Conservation (phyloP, 2,113 vertebrate genomes). For the Todiramphus chloris region DNA sequence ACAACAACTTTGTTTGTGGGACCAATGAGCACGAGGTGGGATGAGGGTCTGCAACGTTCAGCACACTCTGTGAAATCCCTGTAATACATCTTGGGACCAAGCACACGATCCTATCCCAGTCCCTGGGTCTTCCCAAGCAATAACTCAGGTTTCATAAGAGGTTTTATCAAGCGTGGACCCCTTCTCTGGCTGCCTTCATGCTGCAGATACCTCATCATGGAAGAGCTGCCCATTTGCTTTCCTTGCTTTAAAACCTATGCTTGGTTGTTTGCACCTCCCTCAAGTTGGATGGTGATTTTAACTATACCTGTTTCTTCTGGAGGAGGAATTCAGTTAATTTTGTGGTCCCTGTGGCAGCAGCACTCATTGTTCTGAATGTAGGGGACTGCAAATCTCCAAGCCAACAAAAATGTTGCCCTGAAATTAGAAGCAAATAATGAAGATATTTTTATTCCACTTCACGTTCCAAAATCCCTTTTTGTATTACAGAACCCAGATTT, state of each 20-base stretch:
- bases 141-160: background rate
- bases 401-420: background rate
- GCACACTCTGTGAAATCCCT: background rate
- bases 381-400: background rate
- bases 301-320: background rate
- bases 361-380: background rate
- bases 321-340: background rate
- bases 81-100: background rate
- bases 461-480: background rate
- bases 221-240: background rate
- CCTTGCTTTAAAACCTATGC: background rate
- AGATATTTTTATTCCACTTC: background rate
- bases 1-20: slow-evolving; percentile 21
- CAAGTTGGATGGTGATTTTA: background rate
- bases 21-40: background rate
- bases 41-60: background rate
- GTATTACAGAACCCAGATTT: background rate
- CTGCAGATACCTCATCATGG: background rate
- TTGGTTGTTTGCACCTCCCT: background rate
- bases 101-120: background rate
- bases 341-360: background rate
- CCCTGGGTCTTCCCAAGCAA: background rate
- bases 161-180: background rate
- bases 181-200: background rate
- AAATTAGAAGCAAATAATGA: background rate